Base-by-base conservation (phyloP, 2,888 invertebrate genomes). In the Caenorhabditis becei region DNA sequence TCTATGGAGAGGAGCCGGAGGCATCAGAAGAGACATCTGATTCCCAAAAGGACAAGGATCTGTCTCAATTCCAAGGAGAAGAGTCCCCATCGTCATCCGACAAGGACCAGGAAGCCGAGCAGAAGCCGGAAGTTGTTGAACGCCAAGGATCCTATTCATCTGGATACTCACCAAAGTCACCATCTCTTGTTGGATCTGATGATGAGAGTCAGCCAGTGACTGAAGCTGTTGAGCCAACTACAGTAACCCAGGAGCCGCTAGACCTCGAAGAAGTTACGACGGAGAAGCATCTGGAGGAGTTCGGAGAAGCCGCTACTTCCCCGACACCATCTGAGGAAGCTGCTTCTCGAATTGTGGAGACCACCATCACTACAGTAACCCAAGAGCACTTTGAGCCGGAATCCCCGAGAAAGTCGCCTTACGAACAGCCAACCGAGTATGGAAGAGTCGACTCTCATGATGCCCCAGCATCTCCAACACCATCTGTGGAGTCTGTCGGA, bases 401-500 rank as follows among this genome's bases (percentile, higher is more conserved):
- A 49, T 51, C 49, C 14, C 67, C 65, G 2, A 51, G 35, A 4
- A 59, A 67, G 16, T 32, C 61, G 0, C 61, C 71, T 23, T 61
- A 66, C 24, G 35, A 79, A n/a, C 65, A 63, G 24, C 69, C 67
- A 58, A 67, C 71, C 7, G 53, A 66, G n/a, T 59, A 72, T 51
- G 53, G 72, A 16, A 26, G 79, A 47, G 66, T 72, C 8, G 79
- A 80, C 63, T 59, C 53, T 24, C 80, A 72, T 26, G 75, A 66
- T 23, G 75, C 51, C n/a, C 69, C 67, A 54, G 67, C 62, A 2
- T 62, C 63, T 14, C 77, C 67, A 35, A 62, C 61, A 16, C 56
- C 72, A 49, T 72, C 72, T 32, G 67, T 23, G 0, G 66, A 67
- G 10, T 67, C 66, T 16, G 26, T 20, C 3, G 41, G 41, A 14